Evolutionary conservation across 2,797 vertebrate genomes (phyloP).

Genomic region (Morus bassanus): DNA sequence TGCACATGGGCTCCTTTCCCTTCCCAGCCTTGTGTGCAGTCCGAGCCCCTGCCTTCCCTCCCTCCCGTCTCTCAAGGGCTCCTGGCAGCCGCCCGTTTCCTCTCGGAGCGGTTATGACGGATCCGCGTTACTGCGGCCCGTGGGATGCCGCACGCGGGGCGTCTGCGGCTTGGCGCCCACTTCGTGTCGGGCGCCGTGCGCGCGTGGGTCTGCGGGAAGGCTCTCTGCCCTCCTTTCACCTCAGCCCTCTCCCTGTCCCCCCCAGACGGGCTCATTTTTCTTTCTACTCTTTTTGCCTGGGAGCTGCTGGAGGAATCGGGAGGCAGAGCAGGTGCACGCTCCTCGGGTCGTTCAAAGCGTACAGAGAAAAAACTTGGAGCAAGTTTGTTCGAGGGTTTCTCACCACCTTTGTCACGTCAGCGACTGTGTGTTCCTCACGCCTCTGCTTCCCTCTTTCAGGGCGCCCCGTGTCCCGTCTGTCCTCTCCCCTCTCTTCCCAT

Average conservation of each 20-base stretch:
- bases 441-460: neutral
- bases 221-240: neutral
- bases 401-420: neutral
- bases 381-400: neutral
- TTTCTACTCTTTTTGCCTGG: neutral
- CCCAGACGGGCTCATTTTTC: fast-evolving
- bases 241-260: neutral
- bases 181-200: neutral
- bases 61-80: neutral
- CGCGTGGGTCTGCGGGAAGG: neutral
- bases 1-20: neutral
- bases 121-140: neutral
- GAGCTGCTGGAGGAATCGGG: neutral
- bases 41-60: neutral
- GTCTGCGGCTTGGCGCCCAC: neutral
- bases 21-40: neutral
- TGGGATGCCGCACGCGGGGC: neutral
- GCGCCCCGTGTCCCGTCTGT: fast-evolving
- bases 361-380: neutral
- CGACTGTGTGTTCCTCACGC: fast-evolving
- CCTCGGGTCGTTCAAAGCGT: neutral
- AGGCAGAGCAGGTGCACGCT: neutral
- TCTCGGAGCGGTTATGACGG: neutral
- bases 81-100: neutral
- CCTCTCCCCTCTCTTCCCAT: neutral